A percentile compares a stretch with the other conserved stretches of the same genome.
Conservation (phyloP, 2,888 invertebrate genomes). For the Lissocephala sabroskyi region DNA sequence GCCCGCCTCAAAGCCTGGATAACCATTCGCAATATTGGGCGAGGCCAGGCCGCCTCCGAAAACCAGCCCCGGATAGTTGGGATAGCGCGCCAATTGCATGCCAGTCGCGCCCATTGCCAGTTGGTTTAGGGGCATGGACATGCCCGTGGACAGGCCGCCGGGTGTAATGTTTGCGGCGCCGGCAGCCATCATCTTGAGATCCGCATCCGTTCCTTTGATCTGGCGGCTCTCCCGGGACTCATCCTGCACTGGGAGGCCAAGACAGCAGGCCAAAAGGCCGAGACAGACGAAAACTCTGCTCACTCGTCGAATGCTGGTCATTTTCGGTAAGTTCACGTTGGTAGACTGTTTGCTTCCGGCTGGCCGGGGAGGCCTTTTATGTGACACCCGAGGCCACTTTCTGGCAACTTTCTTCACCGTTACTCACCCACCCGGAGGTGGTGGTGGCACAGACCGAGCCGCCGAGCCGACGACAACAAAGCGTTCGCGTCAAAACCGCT, state of each 20-base stretch:
- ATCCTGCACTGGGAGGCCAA: slow-evolving; percentile 34
- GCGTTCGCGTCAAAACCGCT: slow-evolving; percentile 24
- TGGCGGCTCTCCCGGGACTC: slow-evolving; percentile 43
- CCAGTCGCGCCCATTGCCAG: slow-evolving; percentile 25
- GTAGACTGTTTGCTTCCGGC: slow-evolving; percentile 52
- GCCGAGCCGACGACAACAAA: slow-evolving; percentile 4
- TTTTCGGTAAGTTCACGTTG: slow-evolving; percentile 29
- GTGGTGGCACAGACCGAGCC: slow-evolving; percentile 1
- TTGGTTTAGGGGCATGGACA: slow-evolving; percentile 27
- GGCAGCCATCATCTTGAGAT: slow-evolving; percentile 41
- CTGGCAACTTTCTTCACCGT: slow-evolving; percentile 48
- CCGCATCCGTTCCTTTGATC: slow-evolving; percentile 39
- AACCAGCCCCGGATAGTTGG: slow-evolving; percentile 31
- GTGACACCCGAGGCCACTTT: slow-evolving; percentile 39
- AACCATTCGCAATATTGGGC: slow-evolving; percentile 29
- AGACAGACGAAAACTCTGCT: too few species aligned
- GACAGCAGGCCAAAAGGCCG: too few species aligned
- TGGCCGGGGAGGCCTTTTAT: slow-evolving; percentile 40
- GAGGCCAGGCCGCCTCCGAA: slow-evolving; percentile 27
- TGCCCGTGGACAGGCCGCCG: slow-evolving; percentile 8
- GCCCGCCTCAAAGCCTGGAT: slow-evolving; percentile 17
- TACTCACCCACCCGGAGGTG: slow-evolving; percentile 18
- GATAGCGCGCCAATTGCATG: slow-evolving; percentile 39
- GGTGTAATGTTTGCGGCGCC: slow-evolving; percentile 32
- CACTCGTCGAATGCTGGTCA: too few species aligned